Base-by-base conservation (phyloP, 2,113 vertebrate species). In the Melierax canorus region DNA sequence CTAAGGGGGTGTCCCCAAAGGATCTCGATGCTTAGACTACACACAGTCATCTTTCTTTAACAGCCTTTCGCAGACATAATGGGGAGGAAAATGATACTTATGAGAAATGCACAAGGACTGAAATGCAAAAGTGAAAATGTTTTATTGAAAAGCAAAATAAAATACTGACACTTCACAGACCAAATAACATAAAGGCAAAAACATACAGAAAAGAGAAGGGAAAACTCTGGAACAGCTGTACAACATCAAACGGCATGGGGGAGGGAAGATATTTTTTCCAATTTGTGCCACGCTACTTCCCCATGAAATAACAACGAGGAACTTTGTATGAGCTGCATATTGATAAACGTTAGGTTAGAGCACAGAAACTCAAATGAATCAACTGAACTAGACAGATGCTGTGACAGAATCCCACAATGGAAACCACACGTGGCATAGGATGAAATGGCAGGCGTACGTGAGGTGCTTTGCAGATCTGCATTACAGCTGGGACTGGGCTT, bases 131-230 rank as follows among this genome's bases (percentile, higher is more conserved):
- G 78, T 97, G 94, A 98, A 98, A 98, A 98, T 97, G 97, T 96
- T 98, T 98, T 98, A 98, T 98, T 98, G 92, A 94, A 96, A 98
- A 97, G 90, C 82, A 95, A 97, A 97, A 97, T 94, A 96, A 98
- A 98, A 96, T 75, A 97, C 90, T 68, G 73, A 93, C n/a, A 38
- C 55, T 72, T 97, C 84, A 92, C 82, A 96, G 72, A 95, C 50
- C 41, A 93, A 93, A 89, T 92, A 94, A 80, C 90, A 96, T 41
- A 95, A 94, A 92, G 51, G 85, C 60, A 88, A 95, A 88, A 97
- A 74, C 91, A 95, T 69, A 80, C 63, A 94, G 80, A 69, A 90
- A 92, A 73, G 30, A 56, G 36, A 78, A 86, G 29, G 50, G 32
- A 69, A 87, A 94, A 88, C 45, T 94, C 67, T 63, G 68, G 15